These are phyloP conservation scores for Acronicta aceris DNA, from an alignment of 2,888 invertebrate genomes.

Conservation along the genomic window DNA sequence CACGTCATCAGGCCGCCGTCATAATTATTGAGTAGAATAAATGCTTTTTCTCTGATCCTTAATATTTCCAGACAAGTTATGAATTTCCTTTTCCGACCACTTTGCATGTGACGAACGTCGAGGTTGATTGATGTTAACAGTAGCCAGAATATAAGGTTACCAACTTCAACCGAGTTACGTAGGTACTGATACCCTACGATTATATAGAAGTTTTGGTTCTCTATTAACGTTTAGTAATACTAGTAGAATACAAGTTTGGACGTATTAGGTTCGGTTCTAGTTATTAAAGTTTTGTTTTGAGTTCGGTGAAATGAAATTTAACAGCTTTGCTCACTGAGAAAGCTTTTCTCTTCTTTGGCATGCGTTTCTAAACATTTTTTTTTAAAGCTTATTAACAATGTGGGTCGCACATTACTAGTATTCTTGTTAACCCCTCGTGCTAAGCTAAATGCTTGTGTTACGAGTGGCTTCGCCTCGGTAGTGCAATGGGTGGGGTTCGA, in stretches of 20 bases:
- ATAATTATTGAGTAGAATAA: no score
- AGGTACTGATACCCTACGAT: conserved; percentile 52
- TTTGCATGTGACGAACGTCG: conserved; percentile 40
- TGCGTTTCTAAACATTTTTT: no score
- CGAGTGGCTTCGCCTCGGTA: no score
- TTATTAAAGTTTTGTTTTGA: conserved; percentile 8
- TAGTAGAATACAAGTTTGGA: conserved; percentile 18
- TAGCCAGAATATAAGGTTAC: conserved; percentile 61
- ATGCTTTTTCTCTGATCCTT: no score
- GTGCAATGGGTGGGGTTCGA: no score
- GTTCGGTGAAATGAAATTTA: neutral
- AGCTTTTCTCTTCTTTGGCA: no score
- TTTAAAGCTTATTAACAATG: no score
- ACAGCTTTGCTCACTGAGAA: neutral
- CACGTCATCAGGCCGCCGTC: no score
- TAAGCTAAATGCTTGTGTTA: no score
- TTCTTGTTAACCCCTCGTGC: no score
- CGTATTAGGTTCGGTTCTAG: conserved; percentile 4
- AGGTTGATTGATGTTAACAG: conserved; percentile 63
- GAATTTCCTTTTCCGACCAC: neutral
- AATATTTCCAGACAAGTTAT: neutral
- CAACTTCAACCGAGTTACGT: conserved; percentile 51
- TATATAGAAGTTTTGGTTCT: conserved; percentile 42
- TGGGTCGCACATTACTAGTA: no score
- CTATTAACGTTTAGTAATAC: conserved; percentile 25